Conservation (phyloP, 2,888 invertebrate species). For the Labia minor region DNA sequence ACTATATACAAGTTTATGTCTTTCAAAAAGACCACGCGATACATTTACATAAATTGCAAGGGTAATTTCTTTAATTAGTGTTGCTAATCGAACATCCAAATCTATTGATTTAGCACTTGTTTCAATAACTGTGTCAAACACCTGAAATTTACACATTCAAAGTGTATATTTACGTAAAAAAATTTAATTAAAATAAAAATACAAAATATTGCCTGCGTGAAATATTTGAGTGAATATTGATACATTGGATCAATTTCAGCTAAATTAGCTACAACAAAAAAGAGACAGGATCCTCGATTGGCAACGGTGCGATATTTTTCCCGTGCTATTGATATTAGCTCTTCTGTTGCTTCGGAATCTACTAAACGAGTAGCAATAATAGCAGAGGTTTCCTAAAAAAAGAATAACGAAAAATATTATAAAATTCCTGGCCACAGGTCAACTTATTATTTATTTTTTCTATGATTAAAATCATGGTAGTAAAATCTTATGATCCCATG, state of each 20-base stretch:
- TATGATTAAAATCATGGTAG: too few relatives aligned
- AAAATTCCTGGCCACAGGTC: too few relatives aligned
- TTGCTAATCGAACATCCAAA: constrained; percentile 54
- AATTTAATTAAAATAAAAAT: constrained; percentile 24
- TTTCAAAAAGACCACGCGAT: constrained; percentile 80
- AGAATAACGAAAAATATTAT: too few relatives aligned
- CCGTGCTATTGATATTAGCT: constrained; percentile 71
- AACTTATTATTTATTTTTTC: too few relatives aligned
- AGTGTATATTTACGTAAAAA: too few relatives aligned
- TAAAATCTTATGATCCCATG: too few relatives aligned
- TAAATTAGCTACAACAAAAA: constrained; percentile 79
- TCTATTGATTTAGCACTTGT: constrained; percentile 56
- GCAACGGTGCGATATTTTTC: constrained; percentile 80
- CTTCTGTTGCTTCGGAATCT: constrained; percentile 79
- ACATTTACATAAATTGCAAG: constrained; percentile 75
- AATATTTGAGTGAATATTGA: constrained; percentile 86
- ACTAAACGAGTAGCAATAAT: constrained; percentile 79
- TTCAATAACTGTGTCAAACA: constrained; percentile 72
- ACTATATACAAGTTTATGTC: constrained; percentile 80
- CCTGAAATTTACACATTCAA: too few relatives aligned
- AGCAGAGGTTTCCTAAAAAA: constrained; percentile 67
- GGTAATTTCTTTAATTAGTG: constrained; percentile 65
- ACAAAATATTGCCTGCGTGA: constrained; percentile 47
- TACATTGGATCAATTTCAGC: constrained; percentile 93
- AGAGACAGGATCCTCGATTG: constrained; percentile 76